Evolutionary conservation across 1,140 invertebrate genomes (phyloP), one percentile per base, ranked within the genome.

Genomic region (Listronotus oregonensis): DNA sequence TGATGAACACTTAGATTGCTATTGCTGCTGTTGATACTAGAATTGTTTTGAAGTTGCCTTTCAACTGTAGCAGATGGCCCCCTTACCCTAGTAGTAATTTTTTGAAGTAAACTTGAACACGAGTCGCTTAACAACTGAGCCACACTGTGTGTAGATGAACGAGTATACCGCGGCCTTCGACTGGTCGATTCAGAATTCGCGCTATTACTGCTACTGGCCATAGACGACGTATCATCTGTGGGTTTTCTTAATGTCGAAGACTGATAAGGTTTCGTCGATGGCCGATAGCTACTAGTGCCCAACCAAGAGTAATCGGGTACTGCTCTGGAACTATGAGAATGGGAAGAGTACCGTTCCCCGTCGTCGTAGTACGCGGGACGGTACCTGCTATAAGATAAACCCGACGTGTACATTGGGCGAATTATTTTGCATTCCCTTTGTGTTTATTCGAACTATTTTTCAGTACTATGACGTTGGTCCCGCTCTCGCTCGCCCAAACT

Each of bases 91-190:
- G 88, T 87, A 0, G 90, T 89, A 67, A 94, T 80, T 47, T 90
- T 82, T 71, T 93, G 90, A 57, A 94, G 83, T 27, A 94, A 83
- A 79, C 85, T 94, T 66, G 90, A 89, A 79, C 91, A 94, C 62
- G 91, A 92, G 73, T 94, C 91, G 51, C 86, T 90, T 61, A 94
- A 80, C 66, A 94, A 80, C 78, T 94, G 92, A 46, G 90, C 90
- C 57, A 94, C 90, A 80, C 91, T 93, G 9, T 87, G 83, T 12
- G 90, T 91, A 31, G 90, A 90, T 15, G 90, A 87, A 15, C 91
- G 86, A 40, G 86, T 81, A 78, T 92, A 92, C 37, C 89, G 83
- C 71, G 83, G 83, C 56, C 84, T 83, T 62, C 86, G 83, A 15
- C 80, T 76, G 39, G 76, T 75, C 77, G 75, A 78, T 70, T 66